Percentiles rank a stretch among this genome's conserved stretches.
These are phyloP conservation scores for Agapornis canus DNA, from an alignment of 2,797 vertebrate genomes.

Conservation along the genomic window DNA sequence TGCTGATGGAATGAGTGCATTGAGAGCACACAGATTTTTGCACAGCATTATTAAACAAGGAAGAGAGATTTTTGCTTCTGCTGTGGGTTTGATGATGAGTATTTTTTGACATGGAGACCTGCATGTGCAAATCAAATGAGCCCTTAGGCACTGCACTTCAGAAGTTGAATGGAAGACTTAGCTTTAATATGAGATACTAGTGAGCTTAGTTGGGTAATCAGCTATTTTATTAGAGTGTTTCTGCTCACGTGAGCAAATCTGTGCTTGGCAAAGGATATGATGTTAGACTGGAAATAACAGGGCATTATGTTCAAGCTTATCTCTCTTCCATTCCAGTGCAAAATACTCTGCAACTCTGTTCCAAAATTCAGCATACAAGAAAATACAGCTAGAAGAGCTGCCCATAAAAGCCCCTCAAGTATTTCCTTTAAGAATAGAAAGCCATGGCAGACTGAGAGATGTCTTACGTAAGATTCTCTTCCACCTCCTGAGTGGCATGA, in stretches of 20 bases:
- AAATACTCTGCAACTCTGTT: not conserved
- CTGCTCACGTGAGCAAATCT: not conserved
- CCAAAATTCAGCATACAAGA: not conserved
- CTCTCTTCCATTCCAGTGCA: not conserved
- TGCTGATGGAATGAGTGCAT: not conserved
- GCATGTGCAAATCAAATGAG: not conserved
- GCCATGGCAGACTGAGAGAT: not conserved
- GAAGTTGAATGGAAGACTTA: not conserved
- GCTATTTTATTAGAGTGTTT: not conserved
- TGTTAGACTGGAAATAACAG: not conserved
- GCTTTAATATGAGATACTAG: not conserved
- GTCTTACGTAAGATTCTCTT: not conserved
- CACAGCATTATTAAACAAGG: not conserved
- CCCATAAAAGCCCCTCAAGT: not conserved
- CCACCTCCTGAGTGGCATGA: not conserved
- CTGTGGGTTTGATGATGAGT: not conserved
- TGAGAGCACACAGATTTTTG: not conserved
- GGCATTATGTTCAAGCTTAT: not conserved
- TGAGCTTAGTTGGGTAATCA: not conserved
- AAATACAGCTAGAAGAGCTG: not conserved
- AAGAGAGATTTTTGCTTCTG: not conserved
- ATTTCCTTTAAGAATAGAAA: not conserved
- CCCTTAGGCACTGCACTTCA: not conserved
- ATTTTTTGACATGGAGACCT: not conserved
- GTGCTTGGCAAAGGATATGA: not conserved